Conservation (phyloP, 2,113 vertebrate genomes). For the Rhineura floridana region DNA sequence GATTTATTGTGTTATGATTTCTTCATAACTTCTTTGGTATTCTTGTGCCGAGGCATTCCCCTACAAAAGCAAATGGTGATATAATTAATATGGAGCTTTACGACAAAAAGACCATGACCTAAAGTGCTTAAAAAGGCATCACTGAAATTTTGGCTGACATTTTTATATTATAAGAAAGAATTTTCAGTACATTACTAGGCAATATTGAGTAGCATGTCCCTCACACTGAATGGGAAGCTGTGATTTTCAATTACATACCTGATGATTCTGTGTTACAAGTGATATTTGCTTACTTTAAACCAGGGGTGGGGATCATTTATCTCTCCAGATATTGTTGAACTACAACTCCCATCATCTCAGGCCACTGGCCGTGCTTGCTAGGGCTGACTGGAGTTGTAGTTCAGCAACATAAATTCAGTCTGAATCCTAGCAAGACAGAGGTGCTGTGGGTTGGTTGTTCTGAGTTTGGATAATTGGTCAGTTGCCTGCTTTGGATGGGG, state of each 20-base stretch:
- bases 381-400: too few relatives aligned
- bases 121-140: slow-evolving; percentile 22
- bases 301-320: background rate
- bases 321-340: background rate
- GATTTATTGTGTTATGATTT: slow-evolving; percentile 24
- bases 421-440: too few relatives aligned
- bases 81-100: slow-evolving; percentile 17
- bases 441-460: too few relatives aligned
- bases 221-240: background rate
- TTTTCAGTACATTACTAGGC: background rate
- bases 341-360: too few relatives aligned
- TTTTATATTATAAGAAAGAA: slow-evolving; percentile 5
- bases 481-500: too few relatives aligned
- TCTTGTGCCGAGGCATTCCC: background rate
- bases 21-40: slow-evolving; percentile 22
- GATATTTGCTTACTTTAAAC: background rate
- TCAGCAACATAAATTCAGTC: too few relatives aligned
- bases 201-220: background rate
- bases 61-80: background rate
- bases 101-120: slow-evolving; percentile 12
- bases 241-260: slow-evolving; percentile 11
- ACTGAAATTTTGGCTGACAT: background rate
- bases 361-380: background rate
- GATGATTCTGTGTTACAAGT: background rate
- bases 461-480: too few relatives aligned